Percentiles rank a stretch among this genome's conserved stretches.
Evolutionary conservation across 2,797 vertebrate genomes (phyloP).

Genomic region (Pseudochaenichthys georgianus): DNA sequence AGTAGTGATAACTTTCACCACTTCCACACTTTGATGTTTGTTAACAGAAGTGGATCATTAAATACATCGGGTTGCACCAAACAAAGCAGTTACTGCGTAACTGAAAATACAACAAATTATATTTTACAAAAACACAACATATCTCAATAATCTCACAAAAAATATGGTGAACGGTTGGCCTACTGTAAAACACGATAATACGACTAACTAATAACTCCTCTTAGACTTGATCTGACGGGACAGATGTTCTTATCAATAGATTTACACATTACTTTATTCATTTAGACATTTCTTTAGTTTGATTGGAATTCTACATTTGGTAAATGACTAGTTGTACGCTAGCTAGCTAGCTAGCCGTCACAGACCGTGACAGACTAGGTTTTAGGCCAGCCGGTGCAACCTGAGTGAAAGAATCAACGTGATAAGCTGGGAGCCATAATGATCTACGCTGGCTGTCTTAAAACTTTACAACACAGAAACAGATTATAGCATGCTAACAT

Average conservation of each 20-base stretch:
- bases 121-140: neutral
- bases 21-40: neutral
- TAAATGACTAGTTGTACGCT: neutral
- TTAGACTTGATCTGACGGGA: neutral
- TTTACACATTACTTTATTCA: neutral
- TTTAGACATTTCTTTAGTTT: neutral
- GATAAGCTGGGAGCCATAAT: neutral
- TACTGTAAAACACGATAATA: neutral
- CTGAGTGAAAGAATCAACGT: neutral
- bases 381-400: neutral
- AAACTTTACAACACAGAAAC: neutral
- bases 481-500: constrained; percentile 20
- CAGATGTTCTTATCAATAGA: neutral
- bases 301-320: neutral
- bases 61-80: neutral
- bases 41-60: neutral
- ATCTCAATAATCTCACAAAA: neutral
- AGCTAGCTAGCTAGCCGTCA: neutral
- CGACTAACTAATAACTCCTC: neutral
- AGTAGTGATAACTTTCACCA: neutral
- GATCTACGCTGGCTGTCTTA: neutral
- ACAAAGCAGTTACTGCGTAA: neutral
- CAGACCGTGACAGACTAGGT: neutral
- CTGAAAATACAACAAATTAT: neutral
- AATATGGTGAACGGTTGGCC: neutral